A percentile compares a stretch with the other conserved stretches of the same genome.
Conservation (phyloP, 1,140 invertebrate genomes). For the Lepidostoma basale region DNA sequence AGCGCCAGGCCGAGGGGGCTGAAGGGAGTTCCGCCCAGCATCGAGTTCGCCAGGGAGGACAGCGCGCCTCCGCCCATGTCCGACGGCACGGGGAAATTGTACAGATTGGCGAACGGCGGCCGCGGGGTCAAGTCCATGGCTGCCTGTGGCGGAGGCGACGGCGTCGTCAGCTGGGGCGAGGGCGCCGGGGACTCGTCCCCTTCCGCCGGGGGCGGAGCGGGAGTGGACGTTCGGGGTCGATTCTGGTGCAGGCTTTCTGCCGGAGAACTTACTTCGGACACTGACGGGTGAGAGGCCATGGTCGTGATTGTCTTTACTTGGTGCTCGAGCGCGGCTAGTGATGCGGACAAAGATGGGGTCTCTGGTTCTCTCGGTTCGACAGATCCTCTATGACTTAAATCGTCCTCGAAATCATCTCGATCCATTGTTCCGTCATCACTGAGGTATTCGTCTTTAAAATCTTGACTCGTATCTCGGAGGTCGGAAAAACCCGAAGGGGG, state of each 20-base stretch:
- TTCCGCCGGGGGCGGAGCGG: background rate
- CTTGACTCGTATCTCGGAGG: conserved; percentile 65
- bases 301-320: conserved; percentile 74
- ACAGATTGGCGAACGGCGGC: conserved; percentile 58
- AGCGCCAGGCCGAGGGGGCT: conserved; percentile 81
- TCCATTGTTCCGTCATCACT: conserved; percentile 67
- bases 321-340: conserved; percentile 76
- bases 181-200: conserved; percentile 8
- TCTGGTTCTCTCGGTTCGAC: conserved; percentile 58
- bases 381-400: conserved; percentile 51
- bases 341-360: conserved; percentile 71
- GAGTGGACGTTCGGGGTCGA: conserved; percentile 44
- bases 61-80: conserved; percentile 78
- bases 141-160: conserved; percentile 63
- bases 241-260: conserved; percentile 53
- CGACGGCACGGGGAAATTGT: conserved; percentile 63
- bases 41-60: conserved; percentile 69
- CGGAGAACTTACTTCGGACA: conserved; percentile 58
- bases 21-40: conserved; percentile 70
- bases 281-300: conserved; percentile 64
- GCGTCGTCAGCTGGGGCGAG: conserved; percentile 41
- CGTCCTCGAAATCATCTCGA: conserved; percentile 66
- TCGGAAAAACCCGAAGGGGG: conserved; percentile 64
- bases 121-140: conserved; percentile 67
- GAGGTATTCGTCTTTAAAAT: conserved; percentile 68